Conservation (phyloP, 2,113 vertebrate species). For the Sclerurus mexicanus region DNA sequence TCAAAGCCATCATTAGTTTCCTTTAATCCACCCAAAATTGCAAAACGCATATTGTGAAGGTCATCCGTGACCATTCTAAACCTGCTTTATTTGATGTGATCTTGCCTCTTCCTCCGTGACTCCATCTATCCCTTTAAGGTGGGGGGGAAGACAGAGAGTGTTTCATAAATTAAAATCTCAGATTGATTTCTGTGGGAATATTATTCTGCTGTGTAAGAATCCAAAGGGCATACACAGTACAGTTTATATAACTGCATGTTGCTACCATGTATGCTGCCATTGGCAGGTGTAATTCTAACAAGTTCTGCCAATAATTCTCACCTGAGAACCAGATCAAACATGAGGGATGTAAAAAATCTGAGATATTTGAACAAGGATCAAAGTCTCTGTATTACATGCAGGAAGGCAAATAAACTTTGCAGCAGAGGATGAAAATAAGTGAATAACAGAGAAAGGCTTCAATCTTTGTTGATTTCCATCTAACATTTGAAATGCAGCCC, state of each 20-base stretch:
- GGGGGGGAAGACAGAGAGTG: neutral
- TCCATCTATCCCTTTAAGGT: constrained; percentile 21
- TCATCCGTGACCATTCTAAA: constrained; percentile 25
- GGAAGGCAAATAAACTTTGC: constrained; percentile 54
- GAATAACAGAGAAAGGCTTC: neutral
- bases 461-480: constrained; percentile 6
- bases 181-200: constrained; percentile 48
- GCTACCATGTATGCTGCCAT: neutral
- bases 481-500: neutral
- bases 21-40: constrained; percentile 78
- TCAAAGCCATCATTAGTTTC: constrained; percentile 74
- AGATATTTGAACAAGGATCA: constrained; percentile 45
- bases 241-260: neutral
- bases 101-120: neutral
- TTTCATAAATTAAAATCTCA: constrained; percentile 62
- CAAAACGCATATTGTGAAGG: constrained; percentile 63
- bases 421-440: constrained; percentile 58
- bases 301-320: constrained; percentile 42
- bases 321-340: constrained; percentile 56
- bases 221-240: neutral
- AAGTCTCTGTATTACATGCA: neutral
- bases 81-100: constrained; percentile 31
- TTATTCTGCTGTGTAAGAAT: constrained; percentile 28
- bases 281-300: constrained; percentile 31
- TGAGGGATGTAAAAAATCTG: neutral